Base-by-base conservation (phyloP, 2,113 vertebrate species). In the Polypterus senegalus region DNA sequence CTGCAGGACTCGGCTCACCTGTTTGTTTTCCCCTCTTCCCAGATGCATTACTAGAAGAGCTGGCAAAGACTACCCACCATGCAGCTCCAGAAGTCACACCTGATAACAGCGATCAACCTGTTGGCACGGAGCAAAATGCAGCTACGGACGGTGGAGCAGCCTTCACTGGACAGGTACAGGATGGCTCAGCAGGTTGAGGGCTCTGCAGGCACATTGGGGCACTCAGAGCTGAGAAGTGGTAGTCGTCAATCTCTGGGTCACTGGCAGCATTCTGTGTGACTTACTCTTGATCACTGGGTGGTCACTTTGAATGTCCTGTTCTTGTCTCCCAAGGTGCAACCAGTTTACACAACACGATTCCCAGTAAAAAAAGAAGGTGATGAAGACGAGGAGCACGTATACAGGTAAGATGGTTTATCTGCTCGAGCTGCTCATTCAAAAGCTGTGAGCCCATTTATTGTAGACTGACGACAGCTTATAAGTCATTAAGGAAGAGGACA, bases 1-100 rank as follows among this genome's bases (percentile, higher is more conserved):
- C 27, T 27, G 27, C 27, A 27, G 27, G 27, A 2, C 27, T 27
- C 27, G 27, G 27, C 27, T 27, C 27, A 27, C 27, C 49, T 51
- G 6, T 51, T 51, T 6, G 6, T 9, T 51, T 51, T 51, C 49
- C 9, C 9, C 49, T 6, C 49, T 9, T 51, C 49, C 9, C 6
- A 87, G 85, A 87, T 64, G 76, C 78, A 48, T 71, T 87, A 61
- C 68, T 87, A 63, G 75, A 66, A 47, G 81, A 87, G 61, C 65
- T 86, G 71, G 1, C 49, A 6, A 6, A 51, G 49, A 51, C 6
- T 9, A 7, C 49, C 49, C 49, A 51, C 6, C 49, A 51, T 51
- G 49, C 49, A 51, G 6, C 49, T 51, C 6, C 6, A 9, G 6
- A 51, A 9, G 49, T 6, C 49, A 51, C 6, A 51, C 49, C 49